Percentiles rank a stretch among this genome's conserved stretches.
Evolutionary conservation across 2,888 invertebrate species (phyloP).

Genomic region (Brachyptera risi): DNA sequence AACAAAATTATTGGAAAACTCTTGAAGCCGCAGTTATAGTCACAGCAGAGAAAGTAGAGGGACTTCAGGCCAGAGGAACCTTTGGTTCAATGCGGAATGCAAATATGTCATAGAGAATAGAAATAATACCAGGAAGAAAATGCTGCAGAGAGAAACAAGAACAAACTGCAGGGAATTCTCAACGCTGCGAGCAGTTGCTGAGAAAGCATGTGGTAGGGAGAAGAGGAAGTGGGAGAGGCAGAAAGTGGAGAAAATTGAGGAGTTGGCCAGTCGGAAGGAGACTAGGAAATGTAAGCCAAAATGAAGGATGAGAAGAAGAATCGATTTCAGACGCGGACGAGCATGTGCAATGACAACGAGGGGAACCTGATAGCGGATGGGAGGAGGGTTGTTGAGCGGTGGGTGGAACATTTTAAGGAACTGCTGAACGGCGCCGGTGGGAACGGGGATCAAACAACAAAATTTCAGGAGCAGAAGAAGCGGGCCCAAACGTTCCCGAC

Average conservation of each 20-base stretch:
- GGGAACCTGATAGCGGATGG: background rate
- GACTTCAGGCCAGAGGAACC: background rate
- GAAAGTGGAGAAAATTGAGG: background rate
- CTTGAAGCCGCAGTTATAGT: background rate
- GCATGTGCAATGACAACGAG: background rate
- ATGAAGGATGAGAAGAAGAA: background rate
- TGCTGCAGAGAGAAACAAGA: constrained; percentile 1
- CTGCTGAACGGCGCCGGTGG: background rate
- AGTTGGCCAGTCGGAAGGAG: background rate
- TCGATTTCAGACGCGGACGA: background rate
- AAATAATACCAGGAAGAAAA: background rate
- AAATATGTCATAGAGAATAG: background rate
- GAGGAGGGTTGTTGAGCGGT: background rate
- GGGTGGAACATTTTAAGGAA: background rate
- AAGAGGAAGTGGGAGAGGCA: constrained; percentile 3
- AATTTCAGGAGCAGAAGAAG: background rate
- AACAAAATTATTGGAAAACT: background rate
- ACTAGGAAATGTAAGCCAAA: background rate
- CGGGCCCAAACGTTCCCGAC: background rate
- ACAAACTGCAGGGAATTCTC: background rate
- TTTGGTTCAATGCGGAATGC: background rate
- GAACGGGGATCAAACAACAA: background rate
- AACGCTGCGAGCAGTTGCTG: background rate
- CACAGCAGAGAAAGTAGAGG: background rate
- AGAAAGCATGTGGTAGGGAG: background rate